A percentile compares a stretch with the other conserved stretches of the same genome.
phyloP scores from a whole-genome alignment of 1,140 invertebrate species.

The Atta texana region DNA sequence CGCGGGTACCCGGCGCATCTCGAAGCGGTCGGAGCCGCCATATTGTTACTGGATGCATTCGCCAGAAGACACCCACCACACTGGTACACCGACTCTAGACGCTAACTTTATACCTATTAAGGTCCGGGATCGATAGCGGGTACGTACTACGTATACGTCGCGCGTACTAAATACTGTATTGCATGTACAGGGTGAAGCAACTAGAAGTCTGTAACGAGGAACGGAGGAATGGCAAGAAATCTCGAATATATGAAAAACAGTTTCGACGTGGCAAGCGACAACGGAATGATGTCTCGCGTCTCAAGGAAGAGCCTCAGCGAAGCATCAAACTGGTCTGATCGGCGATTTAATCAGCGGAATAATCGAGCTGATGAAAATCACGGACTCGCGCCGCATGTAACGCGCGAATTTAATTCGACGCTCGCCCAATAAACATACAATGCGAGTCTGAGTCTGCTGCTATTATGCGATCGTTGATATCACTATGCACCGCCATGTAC shows the following conservation, averaged over 20 bases:
- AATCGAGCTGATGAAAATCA: slow-evolving; percentile 41
- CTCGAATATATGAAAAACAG: neutral
- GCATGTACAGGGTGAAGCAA: slow-evolving; percentile 34
- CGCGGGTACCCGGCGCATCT: slow-evolving; percentile 19
- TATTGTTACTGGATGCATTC: slow-evolving; percentile 67
- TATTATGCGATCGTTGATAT: slow-evolving; percentile 54
- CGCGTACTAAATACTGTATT: slow-evolving; percentile 63
- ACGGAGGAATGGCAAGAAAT: neutral
- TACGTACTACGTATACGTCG: slow-evolving; percentile 60
- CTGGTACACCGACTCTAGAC: slow-evolving; percentile 61
- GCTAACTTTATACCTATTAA: slow-evolving; percentile 69
- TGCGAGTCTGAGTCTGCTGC: neutral
- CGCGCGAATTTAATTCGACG: slow-evolving; percentile 33
- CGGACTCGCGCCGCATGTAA: slow-evolving; percentile 18
- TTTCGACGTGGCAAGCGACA: neutral
- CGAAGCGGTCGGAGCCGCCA: slow-evolving; percentile 44
- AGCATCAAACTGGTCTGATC: neutral
- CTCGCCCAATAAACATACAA: slow-evolving; percentile 28
- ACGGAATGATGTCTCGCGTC: neutral
- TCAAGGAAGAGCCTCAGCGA: neutral
- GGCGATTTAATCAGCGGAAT: slow-evolving; percentile 22
- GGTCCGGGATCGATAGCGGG: slow-evolving; percentile 62
- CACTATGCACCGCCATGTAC: slow-evolving; percentile 42
- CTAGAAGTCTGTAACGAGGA: slow-evolving; percentile 20
- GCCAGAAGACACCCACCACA: slow-evolving; percentile 60